These are phyloP conservation scores for Marronus borbonicus DNA, from an alignment of 2,888 invertebrate genomes.

Conservation along the genomic window DNA sequence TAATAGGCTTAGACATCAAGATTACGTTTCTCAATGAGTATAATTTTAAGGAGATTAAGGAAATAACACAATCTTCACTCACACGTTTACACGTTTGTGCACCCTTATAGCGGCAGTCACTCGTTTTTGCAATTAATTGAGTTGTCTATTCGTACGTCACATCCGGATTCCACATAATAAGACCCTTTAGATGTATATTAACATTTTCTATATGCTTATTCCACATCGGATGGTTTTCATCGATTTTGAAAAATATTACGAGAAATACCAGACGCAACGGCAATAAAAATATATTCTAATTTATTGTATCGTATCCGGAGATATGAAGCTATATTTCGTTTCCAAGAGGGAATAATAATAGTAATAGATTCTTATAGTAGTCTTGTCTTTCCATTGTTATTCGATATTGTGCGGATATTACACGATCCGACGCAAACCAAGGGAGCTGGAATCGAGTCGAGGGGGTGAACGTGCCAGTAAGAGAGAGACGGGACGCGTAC, in stretches of 20 bases:
- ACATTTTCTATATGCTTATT: background rate
- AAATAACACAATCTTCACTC: too few relatives aligned
- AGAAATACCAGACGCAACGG: conserved; percentile 24
- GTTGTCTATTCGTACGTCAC: too few relatives aligned
- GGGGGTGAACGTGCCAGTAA: background rate
- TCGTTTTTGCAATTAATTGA: too few relatives aligned
- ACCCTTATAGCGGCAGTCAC: too few relatives aligned
- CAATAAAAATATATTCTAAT: conserved; percentile 44
- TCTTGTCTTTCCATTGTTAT: conserved; percentile 53
- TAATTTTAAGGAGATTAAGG: too few relatives aligned
- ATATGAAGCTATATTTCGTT: conserved; percentile 45
- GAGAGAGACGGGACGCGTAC: conserved; percentile 4
- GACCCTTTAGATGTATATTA: background rate
- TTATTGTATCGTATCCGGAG: conserved; percentile 41
- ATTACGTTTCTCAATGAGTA: too few relatives aligned
- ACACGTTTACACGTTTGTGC: too few relatives aligned
- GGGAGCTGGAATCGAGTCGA: background rate
- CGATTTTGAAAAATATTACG: conserved; percentile 30
- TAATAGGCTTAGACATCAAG: too few relatives aligned
- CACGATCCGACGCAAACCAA: conserved; percentile 42
- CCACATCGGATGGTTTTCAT: conserved; percentile 6
- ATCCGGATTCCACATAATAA: too few relatives aligned
- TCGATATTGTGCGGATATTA: conserved; percentile 57
- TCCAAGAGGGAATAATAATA: conserved; percentile 38
- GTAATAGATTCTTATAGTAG: conserved; percentile 44